Percentiles rank a stretch among this genome's conserved stretches.
phyloP scores from a whole-genome alignment of 2,888 invertebrate genomes.

The Sesia bembeciformis region DNA sequence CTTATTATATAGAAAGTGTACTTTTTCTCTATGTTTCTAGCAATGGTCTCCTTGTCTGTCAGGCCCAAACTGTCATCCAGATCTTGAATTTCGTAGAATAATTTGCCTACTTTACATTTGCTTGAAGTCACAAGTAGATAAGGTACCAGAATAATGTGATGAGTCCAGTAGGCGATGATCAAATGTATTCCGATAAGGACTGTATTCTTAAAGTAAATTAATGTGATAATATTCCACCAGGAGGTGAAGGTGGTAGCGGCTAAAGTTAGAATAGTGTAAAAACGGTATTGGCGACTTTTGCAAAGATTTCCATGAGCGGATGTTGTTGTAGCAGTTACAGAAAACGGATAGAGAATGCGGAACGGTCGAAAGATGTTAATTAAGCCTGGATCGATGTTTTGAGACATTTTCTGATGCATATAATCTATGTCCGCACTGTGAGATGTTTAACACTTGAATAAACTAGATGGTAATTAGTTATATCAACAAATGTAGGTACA shows the following conservation, averaged over 20 bases:
- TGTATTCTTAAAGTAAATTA: too few relatives aligned
- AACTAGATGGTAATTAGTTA: too few relatives aligned
- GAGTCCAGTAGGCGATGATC: not conserved
- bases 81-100: not conserved
- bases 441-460: too few relatives aligned
- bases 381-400: too few relatives aligned
- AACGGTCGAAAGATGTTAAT: not conserved
- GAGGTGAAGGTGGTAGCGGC: not conserved
- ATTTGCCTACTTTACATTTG: constrained; percentile 2
- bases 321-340: not conserved
- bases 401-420: too few relatives aligned
- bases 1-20: not conserved
- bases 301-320: not conserved
- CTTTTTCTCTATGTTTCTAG: not conserved
- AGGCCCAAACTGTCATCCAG: not conserved
- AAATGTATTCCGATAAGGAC: not conserved
- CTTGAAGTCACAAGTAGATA: not conserved
- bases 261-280: not conserved
- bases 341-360: not conserved
- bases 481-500: too few relatives aligned
- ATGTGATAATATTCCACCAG: not conserved
- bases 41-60: not conserved
- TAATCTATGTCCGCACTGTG: too few relatives aligned
- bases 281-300: not conserved
- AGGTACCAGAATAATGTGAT: not conserved